Evolutionary conservation across 1,140 invertebrate genomes (phyloP).

Genomic region (Eulimnadia texana): DNA sequence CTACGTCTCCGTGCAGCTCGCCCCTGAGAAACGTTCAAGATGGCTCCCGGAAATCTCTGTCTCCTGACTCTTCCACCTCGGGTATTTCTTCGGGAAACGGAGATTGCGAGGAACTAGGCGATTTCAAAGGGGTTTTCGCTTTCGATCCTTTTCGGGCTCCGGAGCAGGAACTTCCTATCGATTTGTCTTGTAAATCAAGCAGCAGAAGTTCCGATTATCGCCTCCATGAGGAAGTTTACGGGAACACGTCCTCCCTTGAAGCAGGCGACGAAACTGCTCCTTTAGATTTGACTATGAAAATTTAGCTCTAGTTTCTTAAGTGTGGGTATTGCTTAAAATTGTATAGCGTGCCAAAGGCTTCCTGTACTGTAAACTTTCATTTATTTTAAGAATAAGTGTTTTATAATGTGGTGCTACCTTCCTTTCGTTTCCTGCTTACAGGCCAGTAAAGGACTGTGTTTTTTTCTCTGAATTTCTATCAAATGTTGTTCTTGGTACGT

Average conservation of each 20-base stretch:
- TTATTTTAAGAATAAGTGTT: too few relatives aligned
- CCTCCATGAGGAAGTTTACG: background rate
- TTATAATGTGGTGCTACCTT: too few relatives aligned
- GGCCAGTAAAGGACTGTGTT: too few relatives aligned
- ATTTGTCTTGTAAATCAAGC: constrained; percentile 21
- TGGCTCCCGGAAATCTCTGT: background rate
- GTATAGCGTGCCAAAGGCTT: too few relatives aligned
- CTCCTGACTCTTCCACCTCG: background rate
- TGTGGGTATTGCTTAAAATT: background rate
- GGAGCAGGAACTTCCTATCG: constrained; percentile 25
- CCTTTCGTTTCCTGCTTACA: too few relatives aligned
- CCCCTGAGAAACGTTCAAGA: background rate
- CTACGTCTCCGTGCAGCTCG: too few relatives aligned
- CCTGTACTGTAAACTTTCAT: too few relatives aligned
- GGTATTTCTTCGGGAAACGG: background rate
- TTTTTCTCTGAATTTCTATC: too few relatives aligned
- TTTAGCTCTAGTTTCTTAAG: background rate
- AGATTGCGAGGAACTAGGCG: background rate
- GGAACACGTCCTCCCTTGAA: background rate
- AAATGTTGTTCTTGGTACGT: too few relatives aligned
- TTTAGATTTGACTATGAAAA: constrained; percentile 12
- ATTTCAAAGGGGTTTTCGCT: background rate
- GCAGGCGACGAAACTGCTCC: constrained; percentile 7
- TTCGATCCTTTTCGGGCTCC: constrained; percentile 15
- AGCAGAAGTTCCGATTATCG: background rate